phyloP scores from a whole-genome alignment of 2,113 vertebrate genomes.

The Eulacestoma nigropectus region DNA sequence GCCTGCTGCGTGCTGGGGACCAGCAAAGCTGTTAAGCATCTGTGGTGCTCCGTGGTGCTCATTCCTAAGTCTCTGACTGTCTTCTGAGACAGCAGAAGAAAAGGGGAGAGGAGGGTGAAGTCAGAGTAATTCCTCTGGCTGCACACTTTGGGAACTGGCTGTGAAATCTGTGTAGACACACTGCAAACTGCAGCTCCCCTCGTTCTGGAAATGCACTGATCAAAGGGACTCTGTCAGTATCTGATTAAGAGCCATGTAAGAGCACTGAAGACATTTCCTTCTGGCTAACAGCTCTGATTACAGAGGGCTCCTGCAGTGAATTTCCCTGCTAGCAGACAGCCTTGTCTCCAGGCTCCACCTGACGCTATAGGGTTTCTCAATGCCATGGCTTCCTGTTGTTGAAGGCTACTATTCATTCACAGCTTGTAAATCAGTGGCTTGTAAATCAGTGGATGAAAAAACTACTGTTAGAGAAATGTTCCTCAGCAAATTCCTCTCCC shows the following conservation, averaged over 20 bases:
- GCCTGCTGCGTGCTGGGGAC: not conserved
- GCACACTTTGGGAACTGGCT: conserved; percentile 44
- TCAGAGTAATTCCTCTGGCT: conserved; percentile 47
- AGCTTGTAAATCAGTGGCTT: conserved; percentile 83
- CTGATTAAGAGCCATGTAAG: conserved; percentile 82
- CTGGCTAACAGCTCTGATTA: conserved; percentile 81
- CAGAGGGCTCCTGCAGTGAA: conserved; percentile 72
- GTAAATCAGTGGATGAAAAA: conserved; percentile 78
- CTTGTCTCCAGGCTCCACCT: conserved; percentile 75
- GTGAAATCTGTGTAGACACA: conserved; percentile 61
- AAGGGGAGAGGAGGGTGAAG: conserved; percentile 19
- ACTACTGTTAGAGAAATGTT: conserved; percentile 75
- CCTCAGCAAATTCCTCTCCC: conserved; percentile 69
- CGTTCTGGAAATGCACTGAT: conserved; percentile 71
- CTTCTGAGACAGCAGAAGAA: conserved; percentile 12
- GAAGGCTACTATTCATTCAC: conserved; percentile 83
- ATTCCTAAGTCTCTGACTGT: not conserved
- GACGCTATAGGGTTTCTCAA: conserved; percentile 73
- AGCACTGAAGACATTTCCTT: conserved; percentile 82
- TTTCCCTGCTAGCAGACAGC: conserved; percentile 74
- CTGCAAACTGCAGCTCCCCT: conserved; percentile 68
- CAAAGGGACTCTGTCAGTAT: conserved; percentile 79
- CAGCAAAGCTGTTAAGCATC: not conserved
- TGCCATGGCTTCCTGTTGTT: conserved; percentile 79
- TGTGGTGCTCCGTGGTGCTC: not conserved